phyloP scores from a whole-genome alignment of 2,113 vertebrate species.

The Mesembrinibis cayennensis region DNA sequence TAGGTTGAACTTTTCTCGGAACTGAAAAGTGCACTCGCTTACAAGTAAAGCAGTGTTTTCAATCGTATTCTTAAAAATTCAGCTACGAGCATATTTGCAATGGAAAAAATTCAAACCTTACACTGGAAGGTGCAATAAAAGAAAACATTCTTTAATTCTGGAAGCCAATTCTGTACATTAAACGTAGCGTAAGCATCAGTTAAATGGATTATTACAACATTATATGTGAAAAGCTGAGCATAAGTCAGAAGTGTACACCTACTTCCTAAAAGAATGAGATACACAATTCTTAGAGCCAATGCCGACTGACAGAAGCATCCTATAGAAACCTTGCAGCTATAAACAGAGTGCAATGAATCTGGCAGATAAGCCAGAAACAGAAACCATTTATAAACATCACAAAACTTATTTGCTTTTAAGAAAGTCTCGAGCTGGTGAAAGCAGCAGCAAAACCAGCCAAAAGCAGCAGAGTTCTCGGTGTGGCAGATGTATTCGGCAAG shows the following conservation, averaged over 20 bases:
- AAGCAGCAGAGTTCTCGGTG: not conserved
- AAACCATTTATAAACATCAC: not conserved
- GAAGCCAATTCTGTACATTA: not conserved
- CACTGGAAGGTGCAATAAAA: not conserved
- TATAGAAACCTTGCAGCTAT: not conserved
- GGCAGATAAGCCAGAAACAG: not conserved
- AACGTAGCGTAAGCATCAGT: not conserved
- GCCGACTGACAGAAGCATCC: not conserved
- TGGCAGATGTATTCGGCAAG: not conserved
- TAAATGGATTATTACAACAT: not conserved
- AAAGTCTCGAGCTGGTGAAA: not conserved
- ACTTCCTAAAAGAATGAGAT: not conserved
- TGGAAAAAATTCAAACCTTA: not conserved
- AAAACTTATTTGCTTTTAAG: not conserved
- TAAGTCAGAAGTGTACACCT: not conserved
- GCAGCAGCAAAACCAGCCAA: not conserved
- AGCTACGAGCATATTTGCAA: not conserved
- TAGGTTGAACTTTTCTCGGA: not conserved
- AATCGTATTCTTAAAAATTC: not conserved
- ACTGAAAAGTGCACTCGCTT: not conserved
- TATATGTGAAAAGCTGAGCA: rapidly evolving
- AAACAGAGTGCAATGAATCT: not conserved
- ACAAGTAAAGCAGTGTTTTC: not conserved
- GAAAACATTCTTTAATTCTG: not conserved
- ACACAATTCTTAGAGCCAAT: not conserved